A percentile compares a stretch with the other conserved stretches of the same genome.
Evolutionary conservation across 2,113 vertebrate genomes (phyloP).

Genomic region (Semnornis frantzii): DNA sequence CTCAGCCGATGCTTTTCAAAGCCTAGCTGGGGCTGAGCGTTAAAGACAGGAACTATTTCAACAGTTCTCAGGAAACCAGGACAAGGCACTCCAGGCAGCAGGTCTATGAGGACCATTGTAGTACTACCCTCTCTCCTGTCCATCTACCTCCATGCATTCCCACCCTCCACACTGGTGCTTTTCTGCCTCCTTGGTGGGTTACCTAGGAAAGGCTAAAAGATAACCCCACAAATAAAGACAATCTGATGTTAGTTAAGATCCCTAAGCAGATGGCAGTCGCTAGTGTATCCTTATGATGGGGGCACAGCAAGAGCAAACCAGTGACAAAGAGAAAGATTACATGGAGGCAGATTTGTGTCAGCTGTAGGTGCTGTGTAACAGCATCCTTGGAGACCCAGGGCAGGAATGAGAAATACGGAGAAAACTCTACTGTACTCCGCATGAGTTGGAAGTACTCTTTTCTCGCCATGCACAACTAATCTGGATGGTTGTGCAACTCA

Average conservation of each 20-base stretch:
- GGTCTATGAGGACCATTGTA: neutral
- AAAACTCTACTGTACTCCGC: neutral
- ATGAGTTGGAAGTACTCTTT: neutral
- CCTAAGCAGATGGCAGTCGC: neutral
- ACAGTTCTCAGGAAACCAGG: neutral
- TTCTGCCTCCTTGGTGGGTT: neutral
- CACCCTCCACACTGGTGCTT: neutral
- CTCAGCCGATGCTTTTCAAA: neutral
- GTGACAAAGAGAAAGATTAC: neutral
- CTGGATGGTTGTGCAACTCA: neutral
- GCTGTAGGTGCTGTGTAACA: neutral
- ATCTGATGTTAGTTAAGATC: neutral
- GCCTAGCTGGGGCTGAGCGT: neutral
- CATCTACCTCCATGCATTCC: rapidly evolving
- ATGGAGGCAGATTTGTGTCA: neutral
- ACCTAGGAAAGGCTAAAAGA: neutral
- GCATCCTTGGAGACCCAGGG: neutral
- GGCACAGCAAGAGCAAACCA: neutral
- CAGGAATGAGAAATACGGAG: neutral
- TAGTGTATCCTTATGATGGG: neutral
- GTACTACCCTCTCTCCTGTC: neutral
- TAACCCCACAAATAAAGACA: neutral
- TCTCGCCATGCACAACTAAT: neutral
- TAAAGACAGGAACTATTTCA: neutral
- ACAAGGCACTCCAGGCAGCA: neutral